These are phyloP conservation scores for Lordiphosa collinella DNA, from an alignment of 1,140 invertebrate genomes.

Conservation along the genomic window DNA sequence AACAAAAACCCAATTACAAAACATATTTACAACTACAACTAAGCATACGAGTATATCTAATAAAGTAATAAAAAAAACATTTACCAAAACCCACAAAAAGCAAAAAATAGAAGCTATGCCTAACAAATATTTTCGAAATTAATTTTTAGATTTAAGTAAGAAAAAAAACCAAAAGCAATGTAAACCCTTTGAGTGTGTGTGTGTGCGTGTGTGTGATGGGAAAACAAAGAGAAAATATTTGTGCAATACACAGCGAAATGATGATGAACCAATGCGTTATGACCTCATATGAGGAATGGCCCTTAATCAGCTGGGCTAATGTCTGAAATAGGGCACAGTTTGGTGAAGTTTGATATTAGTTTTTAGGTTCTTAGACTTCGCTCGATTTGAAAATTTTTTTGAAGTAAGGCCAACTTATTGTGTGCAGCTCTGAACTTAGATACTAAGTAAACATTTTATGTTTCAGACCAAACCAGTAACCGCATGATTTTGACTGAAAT, in stretches of 20 bases:
- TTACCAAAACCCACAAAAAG: slow-evolving; percentile 21
- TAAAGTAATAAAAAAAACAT: slow-evolving; percentile 40
- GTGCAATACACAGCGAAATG: slow-evolving; percentile 27
- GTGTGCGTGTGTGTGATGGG: slow-evolving; percentile 20
- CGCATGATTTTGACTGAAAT: too few species aligned
- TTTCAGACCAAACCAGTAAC: too few species aligned
- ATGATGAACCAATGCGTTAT: slow-evolving; percentile 31
- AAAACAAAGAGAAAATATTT: slow-evolving; percentile 15
- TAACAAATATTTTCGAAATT: slow-evolving; percentile 74
- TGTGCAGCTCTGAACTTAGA: too few species aligned
- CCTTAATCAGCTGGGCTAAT: too few species aligned
- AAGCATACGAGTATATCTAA: slow-evolving; percentile 50
- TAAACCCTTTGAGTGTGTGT: slow-evolving; percentile 14
- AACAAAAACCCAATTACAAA: slow-evolving; percentile 33
- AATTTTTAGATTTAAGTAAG: slow-evolving; percentile 53
- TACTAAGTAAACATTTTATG: too few species aligned
- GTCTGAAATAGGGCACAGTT: too few species aligned
- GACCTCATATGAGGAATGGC: neutral
- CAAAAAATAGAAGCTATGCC: slow-evolving; percentile 50
- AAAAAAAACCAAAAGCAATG: slow-evolving; percentile 42
- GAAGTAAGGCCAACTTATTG: too few species aligned
- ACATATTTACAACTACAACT: slow-evolving; percentile 69
- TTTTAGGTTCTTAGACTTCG: too few species aligned
- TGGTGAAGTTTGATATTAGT: too few species aligned
- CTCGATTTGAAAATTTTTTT: too few species aligned